Base-by-base conservation (phyloP, 2,113 vertebrate species). In the Caretta caretta region DNA sequence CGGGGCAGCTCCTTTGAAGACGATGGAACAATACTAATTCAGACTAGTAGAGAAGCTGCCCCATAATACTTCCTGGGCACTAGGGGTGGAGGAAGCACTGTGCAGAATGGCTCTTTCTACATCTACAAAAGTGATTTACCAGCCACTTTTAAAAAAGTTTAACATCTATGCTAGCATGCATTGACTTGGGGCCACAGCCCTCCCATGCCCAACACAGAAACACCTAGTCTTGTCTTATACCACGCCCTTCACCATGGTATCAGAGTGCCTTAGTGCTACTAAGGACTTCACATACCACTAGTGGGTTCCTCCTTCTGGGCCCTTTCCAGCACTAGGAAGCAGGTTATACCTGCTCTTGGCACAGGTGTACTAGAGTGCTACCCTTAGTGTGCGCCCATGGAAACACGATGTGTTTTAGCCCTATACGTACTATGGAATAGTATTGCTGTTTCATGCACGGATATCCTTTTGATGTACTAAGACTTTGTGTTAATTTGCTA, bases 151-250 rank as follows among this genome's bases (percentile, higher is more conserved):
- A 3, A 75, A 50, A 85, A 87, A 19, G 29, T 17, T 10, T 0
- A 0, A 10, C 29, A 42, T 75, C n/a, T 75, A 42, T 19, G 19
- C 69, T 9, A 20, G 10, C 38, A n/a, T 75, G 69, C n/a, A 42
- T 9, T 38, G 69, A 38, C 11, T 5, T 62, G 59, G 59, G n/a
- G 69, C 12, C 75, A 48, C n/a, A 27, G 22, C 42, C 25, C 24
- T 14, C 42, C 42, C 22, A 3, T 10, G 80, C 1, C 0, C 19
- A 35, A 0, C 0, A 2, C 10, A 10, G 27, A 84, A 42, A n/a
- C 24, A 38, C 12, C 7, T 2, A 1, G 42, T 86, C 31, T 80
- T 4, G 83, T 87, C 62, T 54, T 20, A 19, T 90, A 14, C 53
- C 2, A 24, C 25, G 84, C 9, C 4, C 75, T 31, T 59, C 38